Conservation (phyloP, 2,888 invertebrate genomes). For the Sylvicola cinctus region DNA sequence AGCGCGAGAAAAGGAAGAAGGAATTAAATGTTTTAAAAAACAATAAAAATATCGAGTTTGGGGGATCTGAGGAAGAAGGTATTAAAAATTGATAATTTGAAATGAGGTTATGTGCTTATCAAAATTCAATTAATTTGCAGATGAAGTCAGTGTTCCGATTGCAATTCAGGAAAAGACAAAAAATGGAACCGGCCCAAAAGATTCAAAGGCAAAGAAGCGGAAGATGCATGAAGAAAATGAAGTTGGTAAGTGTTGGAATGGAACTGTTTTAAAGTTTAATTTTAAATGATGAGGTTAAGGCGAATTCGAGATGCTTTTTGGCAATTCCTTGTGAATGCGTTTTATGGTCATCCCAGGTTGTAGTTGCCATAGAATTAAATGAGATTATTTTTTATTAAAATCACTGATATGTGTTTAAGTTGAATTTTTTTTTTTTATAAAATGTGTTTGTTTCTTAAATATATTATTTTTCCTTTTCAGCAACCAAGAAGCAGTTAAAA, state of each 20-base stretch:
- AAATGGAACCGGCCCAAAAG: slow-evolving; percentile 2
- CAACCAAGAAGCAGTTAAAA: background rate
- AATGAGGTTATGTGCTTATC: too few species aligned
- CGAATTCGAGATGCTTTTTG: slow-evolving; percentile 34
- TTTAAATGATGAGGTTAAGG: slow-evolving; percentile 35
- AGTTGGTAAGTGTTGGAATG: slow-evolving; percentile 6
- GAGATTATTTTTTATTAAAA: too few species aligned
- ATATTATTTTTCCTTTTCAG: background rate
- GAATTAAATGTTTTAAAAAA: slow-evolving; percentile 26
- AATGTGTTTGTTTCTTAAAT: background rate
- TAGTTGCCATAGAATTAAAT: too few species aligned
- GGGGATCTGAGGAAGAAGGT: slow-evolving; percentile 8
- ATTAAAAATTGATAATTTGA: slow-evolving; percentile 10
- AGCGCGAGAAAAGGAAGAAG: slow-evolving; percentile 49
- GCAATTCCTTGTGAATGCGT: slow-evolving; percentile 15
- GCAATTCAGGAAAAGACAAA: slow-evolving; percentile 16
- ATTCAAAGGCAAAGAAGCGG: slow-evolving; percentile 8
- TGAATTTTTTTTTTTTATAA: background rate
- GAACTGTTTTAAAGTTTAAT: background rate
- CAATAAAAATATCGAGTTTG: slow-evolving; percentile 11
- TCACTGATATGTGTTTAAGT: too few species aligned
- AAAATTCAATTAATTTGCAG: too few species aligned
- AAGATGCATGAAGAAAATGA: slow-evolving; percentile 9
- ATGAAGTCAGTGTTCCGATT: too few species aligned
- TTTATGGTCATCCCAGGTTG: background rate